Base-by-base conservation (phyloP, 2,113 vertebrate species). In the Chionodraco myersi region DNA sequence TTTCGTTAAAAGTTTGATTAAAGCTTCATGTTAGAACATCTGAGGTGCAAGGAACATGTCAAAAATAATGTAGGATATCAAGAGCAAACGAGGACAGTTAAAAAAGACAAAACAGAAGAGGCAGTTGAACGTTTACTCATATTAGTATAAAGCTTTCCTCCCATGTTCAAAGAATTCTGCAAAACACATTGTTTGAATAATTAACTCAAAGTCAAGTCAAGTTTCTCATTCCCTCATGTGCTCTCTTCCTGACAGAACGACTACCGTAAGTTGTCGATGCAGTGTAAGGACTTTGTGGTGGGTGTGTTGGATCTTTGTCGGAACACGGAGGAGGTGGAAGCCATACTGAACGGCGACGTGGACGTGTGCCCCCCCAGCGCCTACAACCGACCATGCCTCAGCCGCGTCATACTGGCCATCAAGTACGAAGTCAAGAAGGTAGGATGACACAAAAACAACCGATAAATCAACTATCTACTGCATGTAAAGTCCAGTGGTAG, bases 381-480 rank as follows among this genome's bases (percentile, higher is more conserved):
- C 70, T 96, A 97, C 88, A 96, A 96, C 91, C 93, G 97, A 54
- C 98, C 98, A 0, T 98, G 97, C 78, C 92, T 99, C 84, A 99
- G 96, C 92, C 96, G 98, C 13, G 95, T 99, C 87, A 97, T 97
- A 91, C 95, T 99, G 56, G 96, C 97, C 82, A 99, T 99, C 92
- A 99, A 99, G 90, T 99, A 98, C 0, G 98, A 99, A 90, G 98
- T 99, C 79, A 99, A 99, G 85, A 99, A 99, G 97, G 98, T 99
- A 91, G 94, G 93, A 1, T n/a, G 10, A 0, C 3, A 45, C 48
- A 13, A 48, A 52, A 48, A 16, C 5, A 54, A 18, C 21, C 0
- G 5, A 48, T 57, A 1, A 49, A 21, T 61, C 15, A 14, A 30
- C 11, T 0, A 11, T 26, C 18, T 44, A 16, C 5, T 59, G 8